phyloP scores from a whole-genome alignment of 2,113 vertebrate genomes.

The Cygnus buccinator region DNA sequence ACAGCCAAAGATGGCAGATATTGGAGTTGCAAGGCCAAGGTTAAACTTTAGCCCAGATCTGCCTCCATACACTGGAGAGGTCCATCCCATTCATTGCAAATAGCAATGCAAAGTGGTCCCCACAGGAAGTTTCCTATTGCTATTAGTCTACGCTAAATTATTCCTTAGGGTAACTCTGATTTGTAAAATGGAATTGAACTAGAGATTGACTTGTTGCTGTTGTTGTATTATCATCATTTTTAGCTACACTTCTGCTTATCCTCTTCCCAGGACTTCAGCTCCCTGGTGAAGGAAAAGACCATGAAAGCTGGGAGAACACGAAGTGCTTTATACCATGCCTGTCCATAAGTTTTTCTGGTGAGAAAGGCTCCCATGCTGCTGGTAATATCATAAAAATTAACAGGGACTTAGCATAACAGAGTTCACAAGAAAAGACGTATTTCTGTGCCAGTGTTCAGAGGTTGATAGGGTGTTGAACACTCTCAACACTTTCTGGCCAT shows the following conservation, averaged over 20 bases:
- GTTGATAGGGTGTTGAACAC: not conserved
- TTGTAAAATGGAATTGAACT: not conserved
- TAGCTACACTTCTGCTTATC: not conserved
- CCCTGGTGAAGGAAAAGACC: not conserved
- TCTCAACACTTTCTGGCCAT: not conserved
- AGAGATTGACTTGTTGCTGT: not conserved
- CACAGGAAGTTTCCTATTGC: not conserved
- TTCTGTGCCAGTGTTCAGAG: not conserved
- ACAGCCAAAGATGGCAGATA: not conserved
- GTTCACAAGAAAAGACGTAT: not conserved
- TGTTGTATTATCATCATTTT: not conserved
- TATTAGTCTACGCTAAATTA: not conserved
- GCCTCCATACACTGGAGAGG: not conserved
- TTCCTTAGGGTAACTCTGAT: not conserved
- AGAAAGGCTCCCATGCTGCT: not conserved
- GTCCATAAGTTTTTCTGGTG: not conserved
- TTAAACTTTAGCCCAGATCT: not conserved
- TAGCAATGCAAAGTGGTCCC: not conserved
- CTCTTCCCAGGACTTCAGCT: not conserved
- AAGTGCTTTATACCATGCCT: not conserved
- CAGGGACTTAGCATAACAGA: not conserved
- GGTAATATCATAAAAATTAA: not conserved
- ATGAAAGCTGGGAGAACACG: not conserved
- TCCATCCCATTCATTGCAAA: not conserved
- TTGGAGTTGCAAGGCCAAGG: rapidly evolving